Conservation (phyloP, 35 echinoderm and acorn worm species). For the Anneissia japonica region DNA sequence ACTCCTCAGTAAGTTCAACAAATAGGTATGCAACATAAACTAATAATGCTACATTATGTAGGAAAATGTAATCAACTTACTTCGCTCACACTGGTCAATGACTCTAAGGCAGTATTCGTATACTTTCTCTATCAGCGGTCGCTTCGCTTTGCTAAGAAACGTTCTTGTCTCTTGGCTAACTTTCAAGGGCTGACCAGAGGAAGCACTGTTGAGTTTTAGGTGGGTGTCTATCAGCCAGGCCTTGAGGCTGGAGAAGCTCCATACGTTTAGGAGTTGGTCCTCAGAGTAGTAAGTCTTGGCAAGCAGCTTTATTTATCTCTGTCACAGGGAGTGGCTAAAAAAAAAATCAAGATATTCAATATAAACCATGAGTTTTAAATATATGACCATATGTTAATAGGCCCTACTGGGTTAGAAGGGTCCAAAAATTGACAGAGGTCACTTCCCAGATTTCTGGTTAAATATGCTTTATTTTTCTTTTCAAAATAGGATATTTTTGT, state of each 20-base stretch:
- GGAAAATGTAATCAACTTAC: too few species aligned
- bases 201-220: not conserved
- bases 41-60: too few species aligned
- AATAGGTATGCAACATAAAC: too few species aligned
- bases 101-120: conserved; percentile 93
- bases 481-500: too few species aligned
- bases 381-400: not conserved
- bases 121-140: conserved; percentile 72
- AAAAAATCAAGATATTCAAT: not conserved
- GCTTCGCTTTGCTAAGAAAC: conserved; percentile 50
- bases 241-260: conserved; percentile 75
- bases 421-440: too few species aligned
- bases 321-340: conserved; percentile 16
- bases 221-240: conserved; percentile 54
- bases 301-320: conserved; percentile 74
- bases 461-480: too few species aligned
- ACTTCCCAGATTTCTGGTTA: too few species aligned
- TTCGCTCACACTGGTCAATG: conserved; percentile 87
- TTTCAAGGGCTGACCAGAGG: conserved; percentile 28
- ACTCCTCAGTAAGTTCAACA: too few species aligned
- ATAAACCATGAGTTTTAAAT: not conserved
- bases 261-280: conserved; percentile 86
- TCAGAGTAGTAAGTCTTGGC: conserved; percentile 71
- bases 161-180: conserved; percentile 64
- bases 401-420: too few species aligned